Conservation (phyloP, 1,140 invertebrate genomes). For the Trachymyrmex cornetzi region DNA sequence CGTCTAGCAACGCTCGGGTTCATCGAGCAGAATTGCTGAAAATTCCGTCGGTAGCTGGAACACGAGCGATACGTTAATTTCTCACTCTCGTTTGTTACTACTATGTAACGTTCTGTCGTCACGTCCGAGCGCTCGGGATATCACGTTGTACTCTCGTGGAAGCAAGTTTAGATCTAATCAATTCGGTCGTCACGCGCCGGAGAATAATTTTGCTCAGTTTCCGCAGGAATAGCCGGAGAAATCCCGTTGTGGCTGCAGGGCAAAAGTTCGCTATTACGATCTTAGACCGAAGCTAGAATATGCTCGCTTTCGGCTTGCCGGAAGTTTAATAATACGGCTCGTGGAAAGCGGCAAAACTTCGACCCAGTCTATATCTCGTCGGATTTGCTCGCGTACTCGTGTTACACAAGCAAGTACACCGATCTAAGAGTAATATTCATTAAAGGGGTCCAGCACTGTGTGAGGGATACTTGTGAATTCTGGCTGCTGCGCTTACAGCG, state of each 20-base stretch:
- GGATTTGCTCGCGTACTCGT: conserved; percentile 57
- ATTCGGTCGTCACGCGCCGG: conserved; percentile 63
- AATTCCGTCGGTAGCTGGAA: conserved; percentile 18
- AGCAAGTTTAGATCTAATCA: conserved; percentile 73
- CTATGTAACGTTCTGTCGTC: conserved; percentile 37
- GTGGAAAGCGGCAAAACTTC: conserved; percentile 66
- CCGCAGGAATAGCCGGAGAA: conserved; percentile 32
- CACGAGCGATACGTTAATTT: conserved; percentile 57
- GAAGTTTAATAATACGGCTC: conserved; percentile 73
- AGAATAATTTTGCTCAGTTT: conserved; percentile 69
- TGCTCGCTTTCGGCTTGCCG: conserved; percentile 52
- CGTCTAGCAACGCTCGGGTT: conserved; percentile 36
- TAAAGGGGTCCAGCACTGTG: conserved; percentile 30
- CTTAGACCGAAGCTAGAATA: conserved; percentile 57
- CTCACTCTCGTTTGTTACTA: conserved; percentile 21
- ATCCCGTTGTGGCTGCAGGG: conserved; percentile 48
- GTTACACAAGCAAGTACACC: conserved; percentile 44
- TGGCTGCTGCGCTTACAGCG: conserved; percentile 34
- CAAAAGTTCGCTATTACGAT: conserved; percentile 71
- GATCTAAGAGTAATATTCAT: conserved; percentile 63
- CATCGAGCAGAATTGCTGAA: conserved; percentile 38
- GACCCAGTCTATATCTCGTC: conserved; percentile 15
- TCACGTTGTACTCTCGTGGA: conserved; percentile 36
- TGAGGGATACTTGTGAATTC: conserved; percentile 38
- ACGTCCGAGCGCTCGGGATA: conserved; percentile 39